Conservation (phyloP, 2,888 invertebrate genomes). For the Eupelmus urozonus region DNA sequence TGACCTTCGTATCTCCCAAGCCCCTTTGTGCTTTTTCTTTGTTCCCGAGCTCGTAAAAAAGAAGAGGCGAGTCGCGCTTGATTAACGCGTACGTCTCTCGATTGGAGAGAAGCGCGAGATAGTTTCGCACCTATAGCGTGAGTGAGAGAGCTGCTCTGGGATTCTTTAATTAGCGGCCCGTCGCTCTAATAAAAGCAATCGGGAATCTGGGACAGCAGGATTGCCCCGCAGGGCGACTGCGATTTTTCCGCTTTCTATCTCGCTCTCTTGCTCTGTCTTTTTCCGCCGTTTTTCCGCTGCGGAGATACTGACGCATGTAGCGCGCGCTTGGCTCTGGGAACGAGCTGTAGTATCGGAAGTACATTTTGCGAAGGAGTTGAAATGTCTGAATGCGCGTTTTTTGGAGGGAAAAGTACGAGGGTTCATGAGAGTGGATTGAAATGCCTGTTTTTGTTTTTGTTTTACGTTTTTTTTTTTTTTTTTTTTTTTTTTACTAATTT, state of each 20-base stretch:
- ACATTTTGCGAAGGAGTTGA: background rate
- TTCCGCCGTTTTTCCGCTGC: background rate
- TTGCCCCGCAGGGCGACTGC: constrained; percentile 6
- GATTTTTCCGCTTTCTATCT: constrained; percentile 8
- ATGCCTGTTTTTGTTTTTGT: no score
- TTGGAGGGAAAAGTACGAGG: no score
- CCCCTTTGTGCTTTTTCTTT: background rate
- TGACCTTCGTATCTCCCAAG: constrained; percentile 39
- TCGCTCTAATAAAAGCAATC: constrained; percentile 38
- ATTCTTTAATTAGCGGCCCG: constrained; percentile 50
- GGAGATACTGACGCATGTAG: no score
- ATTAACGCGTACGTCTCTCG: constrained; percentile 56
- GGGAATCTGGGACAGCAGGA: background rate
- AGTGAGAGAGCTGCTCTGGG: no score
- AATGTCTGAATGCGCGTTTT: background rate
- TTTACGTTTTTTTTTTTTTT: no score
- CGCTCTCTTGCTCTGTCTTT: background rate
- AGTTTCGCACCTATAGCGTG: constrained; percentile 19
- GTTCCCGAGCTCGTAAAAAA: constrained; percentile 54
- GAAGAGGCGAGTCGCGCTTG: constrained; percentile 40
- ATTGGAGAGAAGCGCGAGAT: no score
- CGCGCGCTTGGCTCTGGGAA: no score
- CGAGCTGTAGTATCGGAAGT: background rate
- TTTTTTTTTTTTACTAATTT: no score
- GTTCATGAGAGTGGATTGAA: no score